Base-by-base conservation (phyloP, 2,888 invertebrate genomes). In the Tipula confusa region DNA sequence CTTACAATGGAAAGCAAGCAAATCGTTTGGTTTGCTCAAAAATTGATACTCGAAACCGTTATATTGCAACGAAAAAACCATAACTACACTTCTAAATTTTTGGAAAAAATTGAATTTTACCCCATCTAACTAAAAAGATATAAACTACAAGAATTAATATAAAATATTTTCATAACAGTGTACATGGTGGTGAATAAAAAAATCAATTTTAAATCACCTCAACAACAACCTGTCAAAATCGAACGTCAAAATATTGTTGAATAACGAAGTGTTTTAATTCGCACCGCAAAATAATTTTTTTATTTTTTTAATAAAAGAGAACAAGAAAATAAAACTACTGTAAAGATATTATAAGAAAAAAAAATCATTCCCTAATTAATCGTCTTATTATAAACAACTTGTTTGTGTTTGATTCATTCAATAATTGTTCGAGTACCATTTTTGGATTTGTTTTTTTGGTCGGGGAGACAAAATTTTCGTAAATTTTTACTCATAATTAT, bases 251-350 rank as follows among this genome's bases (percentile, higher is more conserved):
- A 64, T 64, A 64, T 24, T 64, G 11, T 9, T 9, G 24, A 9
- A 64, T 0, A 24, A 64, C 18, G 64, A 64, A 64, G 24, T 64
- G 9, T 24, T 64, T 64, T 9, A 64, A 64, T 64, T 64, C 24
- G 9, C 64, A 64, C 64, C 64, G 64, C 64, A 64, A 18, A 64
- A 64, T 64, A 64, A n/a, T 64, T 64, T 24, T 7, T 24, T 48
- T n/a, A n/a, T n/a, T n/a, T n/a, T n/a, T n/a, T n/a, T n/a, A 64
- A 43, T 43, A 43, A 43, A 64, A 64, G 64, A 64, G 64, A 64
- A 64, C 24, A 24, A 64, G 24, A 64, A 64, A 64, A 64, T 64
- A 64, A 64, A 64, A 64, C 24, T 24, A 64, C 24, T 64, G 6
- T 64, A 24, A 7, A 64, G 24, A 24, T 64, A 7, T 64, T 43